These are phyloP conservation scores for Sebastes baramenuke DNA, from an alignment of 2,797 vertebrate genomes.

Conservation along the genomic window DNA sequence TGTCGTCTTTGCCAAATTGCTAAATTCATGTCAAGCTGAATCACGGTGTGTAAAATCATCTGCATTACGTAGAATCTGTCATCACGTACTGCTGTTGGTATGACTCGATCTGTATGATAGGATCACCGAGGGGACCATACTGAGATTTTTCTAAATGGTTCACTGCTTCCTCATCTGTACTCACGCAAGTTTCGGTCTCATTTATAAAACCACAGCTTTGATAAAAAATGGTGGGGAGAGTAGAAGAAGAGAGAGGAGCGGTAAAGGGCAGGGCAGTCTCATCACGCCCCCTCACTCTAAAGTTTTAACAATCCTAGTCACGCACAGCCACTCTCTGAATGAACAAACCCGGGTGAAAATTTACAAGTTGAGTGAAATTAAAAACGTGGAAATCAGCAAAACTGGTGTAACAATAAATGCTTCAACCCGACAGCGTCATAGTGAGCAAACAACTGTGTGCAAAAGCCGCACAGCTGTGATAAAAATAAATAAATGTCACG, in stretches of 20 bases:
- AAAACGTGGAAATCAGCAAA: neutral
- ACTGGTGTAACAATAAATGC: neutral
- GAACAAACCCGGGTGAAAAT: constrained; percentile 62
- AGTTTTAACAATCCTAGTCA: constrained; percentile 67
- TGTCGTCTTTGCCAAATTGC: neutral
- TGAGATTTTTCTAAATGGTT: constrained; percentile 70
- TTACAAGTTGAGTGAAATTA: neutral
- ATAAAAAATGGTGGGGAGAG: constrained; percentile 28
- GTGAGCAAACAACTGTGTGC: neutral
- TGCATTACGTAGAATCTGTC: neutral
- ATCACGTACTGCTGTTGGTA: neutral
- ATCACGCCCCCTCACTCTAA: constrained; percentile 49
- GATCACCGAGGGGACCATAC: neutral
- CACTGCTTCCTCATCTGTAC: constrained; percentile 36
- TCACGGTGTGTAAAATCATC: neutral
- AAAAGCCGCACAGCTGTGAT: neutral
- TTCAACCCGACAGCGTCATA: neutral
- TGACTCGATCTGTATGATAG: constrained; percentile 20
- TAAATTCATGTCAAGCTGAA: neutral
- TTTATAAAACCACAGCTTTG: constrained; percentile 51
- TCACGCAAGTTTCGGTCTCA: constrained; percentile 66
- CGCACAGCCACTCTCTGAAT: constrained; percentile 79
- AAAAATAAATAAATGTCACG: neutral
- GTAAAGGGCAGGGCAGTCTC: constrained; percentile 70
- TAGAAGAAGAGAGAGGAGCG: constrained; percentile 31